Evolutionary conservation across 1,140 invertebrate genomes (phyloP).

Genomic region (Sycophaga agraensis): DNA sequence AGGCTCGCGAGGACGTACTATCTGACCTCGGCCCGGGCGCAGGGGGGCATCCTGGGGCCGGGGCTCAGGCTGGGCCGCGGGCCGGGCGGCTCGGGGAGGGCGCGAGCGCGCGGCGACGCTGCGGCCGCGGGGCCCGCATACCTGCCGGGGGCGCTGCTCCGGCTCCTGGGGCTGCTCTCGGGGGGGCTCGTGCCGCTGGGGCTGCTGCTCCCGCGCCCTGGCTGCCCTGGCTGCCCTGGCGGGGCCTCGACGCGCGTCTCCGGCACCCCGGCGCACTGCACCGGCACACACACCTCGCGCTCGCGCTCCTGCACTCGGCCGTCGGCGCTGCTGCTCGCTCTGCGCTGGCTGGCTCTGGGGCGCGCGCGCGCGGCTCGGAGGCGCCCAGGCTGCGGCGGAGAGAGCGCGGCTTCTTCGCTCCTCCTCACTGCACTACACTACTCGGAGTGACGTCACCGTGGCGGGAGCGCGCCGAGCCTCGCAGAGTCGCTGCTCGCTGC

Average conservation of each 20-base stretch:
- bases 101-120: neutral
- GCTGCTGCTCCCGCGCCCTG: neutral
- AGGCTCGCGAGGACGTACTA: constrained; percentile 7
- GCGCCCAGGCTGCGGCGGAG: constrained; percentile 37
- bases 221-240: too few species aligned
- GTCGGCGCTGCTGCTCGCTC: neutral
- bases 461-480: constrained; percentile 55
- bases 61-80: neutral
- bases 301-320: too few species aligned
- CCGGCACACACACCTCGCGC: too few species aligned
- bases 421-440: constrained; percentile 61
- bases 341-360: neutral
- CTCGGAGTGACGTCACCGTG: constrained; percentile 60
- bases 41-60: neutral
- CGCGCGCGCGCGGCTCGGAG: neutral
- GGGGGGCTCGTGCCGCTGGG: neutral
- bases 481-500: constrained; percentile 38
- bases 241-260: too few species aligned
- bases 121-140: neutral
- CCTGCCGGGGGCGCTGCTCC: neutral
- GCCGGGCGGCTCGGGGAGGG: neutral
- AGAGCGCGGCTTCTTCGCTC: too few species aligned
- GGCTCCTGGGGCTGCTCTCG: neutral
- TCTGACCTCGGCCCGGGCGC: constrained; percentile 18
- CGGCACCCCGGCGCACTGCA: neutral